Conservation (phyloP, 1,140 invertebrate genomes). For the Pseudomyrmex flavicornis region DNA sequence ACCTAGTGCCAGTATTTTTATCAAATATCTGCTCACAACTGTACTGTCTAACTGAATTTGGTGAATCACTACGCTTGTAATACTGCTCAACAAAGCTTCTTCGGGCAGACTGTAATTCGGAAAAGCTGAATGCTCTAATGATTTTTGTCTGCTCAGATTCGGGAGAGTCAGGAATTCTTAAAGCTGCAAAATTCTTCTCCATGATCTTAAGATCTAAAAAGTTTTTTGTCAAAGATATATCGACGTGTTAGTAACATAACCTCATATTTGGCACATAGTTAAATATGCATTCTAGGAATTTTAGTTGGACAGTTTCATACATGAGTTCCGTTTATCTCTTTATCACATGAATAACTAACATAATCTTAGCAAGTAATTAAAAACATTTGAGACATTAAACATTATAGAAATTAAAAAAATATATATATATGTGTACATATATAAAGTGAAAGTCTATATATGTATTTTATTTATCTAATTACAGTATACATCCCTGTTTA, state of each 20-base stretch:
- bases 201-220: slow-evolving; percentile 60
- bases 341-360: background rate
- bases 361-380: background rate
- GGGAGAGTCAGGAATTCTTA: slow-evolving; percentile 63
- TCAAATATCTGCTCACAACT: slow-evolving; percentile 70
- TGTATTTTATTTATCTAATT: too few species aligned
- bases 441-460: too few species aligned
- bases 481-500: too few species aligned
- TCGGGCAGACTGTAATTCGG: slow-evolving; percentile 13
- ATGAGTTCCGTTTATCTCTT: background rate
- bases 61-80: background rate
- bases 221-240: background rate
- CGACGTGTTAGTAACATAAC: background rate
- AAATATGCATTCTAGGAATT: background rate
- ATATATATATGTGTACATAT: too few species aligned
- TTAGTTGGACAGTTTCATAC: background rate
- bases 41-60: slow-evolving; percentile 71
- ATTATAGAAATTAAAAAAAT: too few species aligned
- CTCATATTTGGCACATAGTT: background rate
- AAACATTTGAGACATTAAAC: background rate
- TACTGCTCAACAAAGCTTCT: background rate
- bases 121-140: slow-evolving; percentile 70
- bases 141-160: slow-evolving; percentile 48
- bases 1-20: slow-evolving; percentile 55
- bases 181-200: slow-evolving; percentile 72